Conservation (phyloP, 2,888 invertebrate genomes). For the Acheta domesticus region DNA sequence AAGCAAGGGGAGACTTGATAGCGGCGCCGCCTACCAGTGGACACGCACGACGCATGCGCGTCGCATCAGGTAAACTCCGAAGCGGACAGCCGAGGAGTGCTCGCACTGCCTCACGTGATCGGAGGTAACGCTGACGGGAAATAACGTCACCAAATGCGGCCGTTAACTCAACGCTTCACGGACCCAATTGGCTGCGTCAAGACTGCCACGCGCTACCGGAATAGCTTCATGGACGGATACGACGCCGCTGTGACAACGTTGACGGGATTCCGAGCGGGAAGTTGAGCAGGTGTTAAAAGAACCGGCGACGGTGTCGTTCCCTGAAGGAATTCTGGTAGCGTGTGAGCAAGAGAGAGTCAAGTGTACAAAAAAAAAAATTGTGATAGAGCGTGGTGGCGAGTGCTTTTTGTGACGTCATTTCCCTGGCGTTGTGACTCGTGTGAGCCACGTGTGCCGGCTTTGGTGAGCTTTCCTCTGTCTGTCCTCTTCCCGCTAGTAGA, state of each 20-base stretch:
- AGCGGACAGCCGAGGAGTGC: not conserved
- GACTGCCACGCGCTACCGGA: no score
- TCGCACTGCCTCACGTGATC: not conserved
- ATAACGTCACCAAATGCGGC: slow-evolving; percentile 1
- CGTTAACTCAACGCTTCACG: not conserved
- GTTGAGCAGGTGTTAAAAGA: no score
- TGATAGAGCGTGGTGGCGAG: not conserved
- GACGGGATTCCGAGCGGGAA: no score
- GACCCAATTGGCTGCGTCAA: no score
- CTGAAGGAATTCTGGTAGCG: slow-evolving; percentile 3
- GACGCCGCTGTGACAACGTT: no score
- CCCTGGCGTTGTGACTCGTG: not conserved
- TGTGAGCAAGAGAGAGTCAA: not conserved
- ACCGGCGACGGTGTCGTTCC: not conserved
- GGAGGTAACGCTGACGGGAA: not conserved
- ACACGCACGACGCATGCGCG: no score
- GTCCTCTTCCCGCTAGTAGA: no score
- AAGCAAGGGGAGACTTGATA: no score
- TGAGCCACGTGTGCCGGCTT: no score
- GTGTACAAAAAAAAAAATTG: not conserved
- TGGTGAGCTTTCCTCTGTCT: no score
- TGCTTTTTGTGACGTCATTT: not conserved
- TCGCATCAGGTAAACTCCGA: not conserved
- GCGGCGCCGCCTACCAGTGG: no score
- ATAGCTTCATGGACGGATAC: no score